Evolutionary conservation across 2,888 invertebrate genomes (phyloP).

Genomic region (Agapostemon virescens): DNA sequence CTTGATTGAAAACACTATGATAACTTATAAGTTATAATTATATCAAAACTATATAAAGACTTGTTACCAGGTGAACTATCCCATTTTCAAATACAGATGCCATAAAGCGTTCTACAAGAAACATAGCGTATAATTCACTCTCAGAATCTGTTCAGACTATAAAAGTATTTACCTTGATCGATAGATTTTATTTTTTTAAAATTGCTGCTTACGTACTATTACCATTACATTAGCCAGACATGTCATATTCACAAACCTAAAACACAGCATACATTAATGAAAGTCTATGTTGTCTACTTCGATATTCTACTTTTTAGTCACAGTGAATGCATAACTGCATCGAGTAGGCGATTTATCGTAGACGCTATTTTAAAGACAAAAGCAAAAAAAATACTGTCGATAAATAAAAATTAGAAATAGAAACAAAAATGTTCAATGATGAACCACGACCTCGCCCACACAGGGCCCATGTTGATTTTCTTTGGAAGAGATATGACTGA

Average conservation of each 20-base stretch:
- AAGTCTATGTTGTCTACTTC: constrained; percentile 3
- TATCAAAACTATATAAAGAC: too few relatives aligned
- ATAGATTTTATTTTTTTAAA: background rate
- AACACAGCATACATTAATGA: constrained; percentile 13
- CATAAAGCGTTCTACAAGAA: too few relatives aligned
- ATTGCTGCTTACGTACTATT: background rate
- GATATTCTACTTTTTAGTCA: background rate
- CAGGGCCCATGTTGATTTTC: background rate
- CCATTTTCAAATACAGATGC: too few relatives aligned
- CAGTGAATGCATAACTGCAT: constrained; percentile 11
- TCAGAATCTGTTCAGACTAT: background rate
- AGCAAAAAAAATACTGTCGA: background rate
- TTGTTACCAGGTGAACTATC: too few relatives aligned
- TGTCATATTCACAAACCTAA: background rate
- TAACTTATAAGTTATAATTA: too few relatives aligned
- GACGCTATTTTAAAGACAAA: background rate
- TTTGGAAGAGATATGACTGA: constrained; percentile 19
- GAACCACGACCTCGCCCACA: background rate
- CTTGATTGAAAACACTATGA: too few relatives aligned
- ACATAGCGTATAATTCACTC: background rate
- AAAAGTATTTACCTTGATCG: background rate
- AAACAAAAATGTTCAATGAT: background rate
- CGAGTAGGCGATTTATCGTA: background rate
- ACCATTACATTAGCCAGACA: background rate
- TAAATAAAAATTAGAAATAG: background rate